A percentile compares a stretch with the other conserved stretches of the same genome.
These are phyloP conservation scores for Autographa pulchrina DNA, from an alignment of 2,888 invertebrate genomes.

Conservation along the genomic window DNA sequence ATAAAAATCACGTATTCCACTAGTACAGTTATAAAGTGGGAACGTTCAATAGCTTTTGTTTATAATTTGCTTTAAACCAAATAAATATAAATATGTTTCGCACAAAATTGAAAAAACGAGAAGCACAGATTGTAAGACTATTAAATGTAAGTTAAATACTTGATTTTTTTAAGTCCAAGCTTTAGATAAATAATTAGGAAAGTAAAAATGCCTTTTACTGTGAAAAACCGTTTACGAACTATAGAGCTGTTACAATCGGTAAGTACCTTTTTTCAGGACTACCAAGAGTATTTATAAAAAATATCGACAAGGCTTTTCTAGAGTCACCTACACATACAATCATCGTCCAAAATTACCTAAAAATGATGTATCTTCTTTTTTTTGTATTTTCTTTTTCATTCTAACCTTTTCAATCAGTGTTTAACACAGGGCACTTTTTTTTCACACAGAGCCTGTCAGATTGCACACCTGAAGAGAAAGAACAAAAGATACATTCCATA, in stretches of 20 bases:
- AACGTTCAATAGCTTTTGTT: not conserved
- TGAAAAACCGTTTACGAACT: conserved; percentile 57
- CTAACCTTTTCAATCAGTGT: not conserved
- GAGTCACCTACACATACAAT: no score
- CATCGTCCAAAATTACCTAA: not conserved
- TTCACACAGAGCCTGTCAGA: conserved; percentile 93
- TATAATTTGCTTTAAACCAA: not conserved
- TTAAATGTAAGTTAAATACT: conserved; percentile 69
- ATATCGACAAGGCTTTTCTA: no score
- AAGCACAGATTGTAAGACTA: conserved; percentile 69
- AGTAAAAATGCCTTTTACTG: conserved; percentile 59
- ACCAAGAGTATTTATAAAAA: no score
- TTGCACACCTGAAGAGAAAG: conserved; percentile 94
- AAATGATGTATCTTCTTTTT: no score
- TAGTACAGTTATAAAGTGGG: not conserved
- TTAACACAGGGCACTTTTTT: not conserved
- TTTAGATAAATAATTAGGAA: not conserved
- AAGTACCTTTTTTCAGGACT: conserved; percentile 13
- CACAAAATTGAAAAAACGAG: conserved; percentile 72
- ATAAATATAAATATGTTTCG: conserved; percentile 68
- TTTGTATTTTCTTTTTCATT: no score
- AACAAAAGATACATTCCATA: conserved; percentile 95
- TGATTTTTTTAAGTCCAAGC: conserved; percentile 21
- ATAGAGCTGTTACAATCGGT: conserved; percentile 39
- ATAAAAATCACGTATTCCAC: not conserved